phyloP scores from a whole-genome alignment of 2,888 invertebrate genomes.

The Volucella bombylans region DNA sequence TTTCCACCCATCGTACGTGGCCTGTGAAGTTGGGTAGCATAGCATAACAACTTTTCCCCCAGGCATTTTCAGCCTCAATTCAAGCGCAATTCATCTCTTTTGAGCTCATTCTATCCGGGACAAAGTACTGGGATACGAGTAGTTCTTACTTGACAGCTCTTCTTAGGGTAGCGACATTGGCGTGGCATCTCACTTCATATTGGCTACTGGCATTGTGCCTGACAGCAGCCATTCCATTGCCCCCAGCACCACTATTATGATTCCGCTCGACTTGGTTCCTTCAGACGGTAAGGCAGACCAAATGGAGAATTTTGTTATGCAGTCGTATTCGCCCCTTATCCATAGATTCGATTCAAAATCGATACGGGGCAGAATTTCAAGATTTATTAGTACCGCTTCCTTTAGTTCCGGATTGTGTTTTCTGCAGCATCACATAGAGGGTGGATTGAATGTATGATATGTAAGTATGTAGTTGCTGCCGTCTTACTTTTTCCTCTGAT shows the following conservation, averaged over 20 bases:
- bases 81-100: neutral
- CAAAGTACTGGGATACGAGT: neutral
- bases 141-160: slow-evolving; percentile 33
- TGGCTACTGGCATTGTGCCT: slow-evolving; percentile 33
- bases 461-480: neutral
- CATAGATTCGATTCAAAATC: slow-evolving; percentile 13
- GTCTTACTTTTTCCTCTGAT: neutral
- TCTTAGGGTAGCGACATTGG: neutral
- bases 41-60: slow-evolving; percentile 5
- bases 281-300: too few species aligned
- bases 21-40: neutral
- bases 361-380: slow-evolving; percentile 49
- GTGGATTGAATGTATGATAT: neutral
- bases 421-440: neutral
- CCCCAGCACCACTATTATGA: neutral
- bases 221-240: slow-evolving; percentile 16
- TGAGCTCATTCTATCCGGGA: too few species aligned
- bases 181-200: neutral
- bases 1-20: too few species aligned
- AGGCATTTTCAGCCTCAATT: slow-evolving; percentile 8
- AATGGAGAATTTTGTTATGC: too few species aligned
- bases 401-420: slow-evolving; percentile 22
- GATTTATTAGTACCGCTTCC: slow-evolving; percentile 43
- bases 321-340: too few species aligned
- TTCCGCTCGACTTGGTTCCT: neutral